Evolutionary conservation across 1,140 invertebrate species (phyloP), one percentile per base, ranked within the genome.

Genomic region (Capitella teleta): DNA sequence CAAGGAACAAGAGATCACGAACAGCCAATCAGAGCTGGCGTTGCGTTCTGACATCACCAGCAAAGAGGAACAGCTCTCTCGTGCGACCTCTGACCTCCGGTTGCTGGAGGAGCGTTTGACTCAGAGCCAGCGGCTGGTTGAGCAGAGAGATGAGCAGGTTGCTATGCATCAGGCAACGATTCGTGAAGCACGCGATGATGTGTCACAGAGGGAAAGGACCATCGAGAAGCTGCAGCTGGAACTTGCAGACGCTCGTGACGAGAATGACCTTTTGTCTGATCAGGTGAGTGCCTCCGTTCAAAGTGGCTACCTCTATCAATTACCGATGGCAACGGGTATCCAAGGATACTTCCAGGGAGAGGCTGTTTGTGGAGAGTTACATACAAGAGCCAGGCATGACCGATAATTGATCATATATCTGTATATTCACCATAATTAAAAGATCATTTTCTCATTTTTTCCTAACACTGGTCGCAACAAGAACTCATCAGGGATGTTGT

Each of bases 101-200:
- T 55, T 65, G 23, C 41, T 64, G 10, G 61, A 68, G 52, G 64
- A 68, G 45, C 63, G 66, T 55, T 48, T 68, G 5, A 58, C 63
- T 10, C 61, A 67, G 48, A 57, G 47, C 30, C 57, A 61, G 21
- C 54, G 52, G 21, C 64, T 66, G 66, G 64, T 67, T 43, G 14
- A 43, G 45, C 61, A 63, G 4, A 46, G 63, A 49, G 67, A 69
- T 25, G 65, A 69, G 21, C 60, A 61, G 45, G 62, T 69, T 18
- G 28, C 40, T 12, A 49, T 58, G 38, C 49, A 66, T 4, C 64
- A 63, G 49, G 32, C 47, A 1, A 54, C 60, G 38, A 28, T 65
- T 6, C 56, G 48, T 10, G 61, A 61, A 14, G n/a, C 58, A 6
- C 52, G 59, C 28, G 58, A 59, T 6, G 57, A 62, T 18, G 26